Evolutionary conservation across 2,797 vertebrate genomes (phyloP).

Genomic region (Myiotriccus ornatus): DNA sequence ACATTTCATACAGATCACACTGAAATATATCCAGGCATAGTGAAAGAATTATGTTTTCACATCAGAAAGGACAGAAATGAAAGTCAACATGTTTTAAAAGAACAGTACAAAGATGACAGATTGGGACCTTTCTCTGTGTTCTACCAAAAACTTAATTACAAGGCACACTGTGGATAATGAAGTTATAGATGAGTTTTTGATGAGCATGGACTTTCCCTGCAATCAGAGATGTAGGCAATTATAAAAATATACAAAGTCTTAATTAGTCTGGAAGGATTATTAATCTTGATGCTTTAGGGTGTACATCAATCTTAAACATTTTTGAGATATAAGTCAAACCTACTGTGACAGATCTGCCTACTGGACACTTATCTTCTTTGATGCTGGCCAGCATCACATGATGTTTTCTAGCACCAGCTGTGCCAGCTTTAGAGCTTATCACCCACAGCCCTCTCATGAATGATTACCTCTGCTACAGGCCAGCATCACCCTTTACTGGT

Average conservation of each 20-base stretch:
- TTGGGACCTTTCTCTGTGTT: background rate
- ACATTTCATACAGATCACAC: background rate
- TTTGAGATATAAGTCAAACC: background rate
- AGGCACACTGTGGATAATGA: background rate
- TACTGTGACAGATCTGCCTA: background rate
- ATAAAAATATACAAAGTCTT: background rate
- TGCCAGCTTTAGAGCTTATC: background rate
- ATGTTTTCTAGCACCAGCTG: background rate
- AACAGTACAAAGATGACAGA: background rate
- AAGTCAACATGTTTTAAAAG: background rate
- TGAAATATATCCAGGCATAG: background rate
- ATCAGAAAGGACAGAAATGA: background rate
- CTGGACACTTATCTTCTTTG: background rate
- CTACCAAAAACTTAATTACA: slow-evolving; percentile 6
- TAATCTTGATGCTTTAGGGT: background rate
- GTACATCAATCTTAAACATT: background rate
- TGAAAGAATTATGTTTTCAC: background rate
- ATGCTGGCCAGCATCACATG: background rate
- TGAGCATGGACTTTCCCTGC: background rate
- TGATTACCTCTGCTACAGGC: background rate
- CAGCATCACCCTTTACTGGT: background rate
- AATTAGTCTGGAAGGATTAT: slow-evolving; percentile 1
- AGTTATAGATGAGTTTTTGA: background rate
- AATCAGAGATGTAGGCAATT: background rate
- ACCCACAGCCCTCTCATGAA: background rate